These are phyloP conservation scores for Polyploca ridens DNA, from an alignment of 2,888 invertebrate genomes.

Conservation along the genomic window DNA sequence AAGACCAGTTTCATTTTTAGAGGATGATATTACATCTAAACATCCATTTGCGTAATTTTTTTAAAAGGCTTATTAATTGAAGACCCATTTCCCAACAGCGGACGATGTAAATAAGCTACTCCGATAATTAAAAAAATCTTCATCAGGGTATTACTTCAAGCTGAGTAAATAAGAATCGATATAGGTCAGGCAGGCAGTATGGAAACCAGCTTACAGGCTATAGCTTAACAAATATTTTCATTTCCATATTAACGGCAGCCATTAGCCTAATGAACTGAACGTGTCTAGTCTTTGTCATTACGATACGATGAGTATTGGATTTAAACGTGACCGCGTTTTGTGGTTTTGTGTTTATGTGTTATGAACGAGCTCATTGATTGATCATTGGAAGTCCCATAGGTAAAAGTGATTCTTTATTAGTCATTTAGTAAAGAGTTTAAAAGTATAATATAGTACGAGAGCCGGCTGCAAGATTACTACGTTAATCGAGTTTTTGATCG, in stretches of 20 bases:
- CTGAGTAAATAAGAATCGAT: background rate
- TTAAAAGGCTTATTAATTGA: background rate
- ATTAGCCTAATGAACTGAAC: constrained; percentile 11
- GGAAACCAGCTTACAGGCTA: background rate
- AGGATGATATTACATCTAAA: background rate
- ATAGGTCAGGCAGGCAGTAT: constrained; percentile 3
- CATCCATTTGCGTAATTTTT: background rate
- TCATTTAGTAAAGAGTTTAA: too few species aligned
- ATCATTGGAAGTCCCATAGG: background rate
- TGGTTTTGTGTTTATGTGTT: background rate
- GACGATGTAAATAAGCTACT: background rate
- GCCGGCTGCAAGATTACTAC: too few species aligned
- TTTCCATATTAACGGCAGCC: background rate
- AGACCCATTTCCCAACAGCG: background rate
- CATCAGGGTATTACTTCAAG: background rate
- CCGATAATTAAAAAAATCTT: constrained; percentile 2
- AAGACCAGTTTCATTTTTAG: background rate
- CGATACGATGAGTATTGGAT: background rate
- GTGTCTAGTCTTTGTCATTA: constrained; percentile 7
- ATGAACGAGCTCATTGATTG: background rate
- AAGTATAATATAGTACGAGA: too few species aligned
- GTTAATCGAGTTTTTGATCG: too few species aligned
- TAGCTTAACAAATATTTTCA: constrained; percentile 11
- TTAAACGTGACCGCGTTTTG: background rate
- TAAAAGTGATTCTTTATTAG: background rate